Percentiles rank a stretch among this genome's conserved stretches.
phyloP scores from a whole-genome alignment of 2,888 invertebrate genomes.

The Pimpla rufipes region DNA sequence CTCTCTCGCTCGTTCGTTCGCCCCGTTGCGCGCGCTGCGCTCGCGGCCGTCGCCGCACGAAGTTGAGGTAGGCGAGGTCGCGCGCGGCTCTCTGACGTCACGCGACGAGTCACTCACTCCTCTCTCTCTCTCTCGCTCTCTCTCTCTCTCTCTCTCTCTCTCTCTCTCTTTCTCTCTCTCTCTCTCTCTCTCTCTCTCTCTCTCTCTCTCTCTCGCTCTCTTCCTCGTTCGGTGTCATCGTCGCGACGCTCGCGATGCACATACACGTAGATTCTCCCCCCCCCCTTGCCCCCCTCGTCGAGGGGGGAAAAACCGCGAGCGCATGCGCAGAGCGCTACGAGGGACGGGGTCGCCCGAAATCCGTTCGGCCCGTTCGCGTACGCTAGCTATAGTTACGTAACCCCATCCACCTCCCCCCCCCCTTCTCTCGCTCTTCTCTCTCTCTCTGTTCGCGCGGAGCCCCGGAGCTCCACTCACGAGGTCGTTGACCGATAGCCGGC shows the following conservation, averaged over 20 bases:
- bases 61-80: constrained; percentile 85
- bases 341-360: constrained; percentile 57
- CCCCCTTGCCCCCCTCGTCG: constrained; percentile 13
- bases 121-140: constrained; percentile 14
- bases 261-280: neutral
- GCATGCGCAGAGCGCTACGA: constrained; percentile 46
- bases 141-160: constrained; percentile 62
- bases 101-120: constrained; percentile 66
- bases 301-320: constrained; percentile 57
- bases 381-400: constrained; percentile 66
- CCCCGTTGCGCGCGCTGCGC: constrained; percentile 57
- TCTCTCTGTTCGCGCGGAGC: constrained; percentile 37
- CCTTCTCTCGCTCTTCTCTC: constrained; percentile 44
- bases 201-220: constrained; percentile 59
- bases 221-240: constrained; percentile 29
- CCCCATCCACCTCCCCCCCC: constrained; percentile 55
- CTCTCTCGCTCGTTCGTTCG: constrained; percentile 71
- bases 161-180: constrained; percentile 52
- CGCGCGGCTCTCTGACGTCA: constrained; percentile 77
- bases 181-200: constrained; percentile 55
- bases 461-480: constrained; percentile 73
- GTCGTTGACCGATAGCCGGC: constrained; percentile 83
- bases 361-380: constrained; percentile 60
- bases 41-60: constrained; percentile 72
- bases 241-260: constrained; percentile 10